A percentile compares a stretch with the other conserved stretches of the same genome.
phyloP scores from a whole-genome alignment of 2,888 invertebrate genomes.

The Blera fallax region DNA sequence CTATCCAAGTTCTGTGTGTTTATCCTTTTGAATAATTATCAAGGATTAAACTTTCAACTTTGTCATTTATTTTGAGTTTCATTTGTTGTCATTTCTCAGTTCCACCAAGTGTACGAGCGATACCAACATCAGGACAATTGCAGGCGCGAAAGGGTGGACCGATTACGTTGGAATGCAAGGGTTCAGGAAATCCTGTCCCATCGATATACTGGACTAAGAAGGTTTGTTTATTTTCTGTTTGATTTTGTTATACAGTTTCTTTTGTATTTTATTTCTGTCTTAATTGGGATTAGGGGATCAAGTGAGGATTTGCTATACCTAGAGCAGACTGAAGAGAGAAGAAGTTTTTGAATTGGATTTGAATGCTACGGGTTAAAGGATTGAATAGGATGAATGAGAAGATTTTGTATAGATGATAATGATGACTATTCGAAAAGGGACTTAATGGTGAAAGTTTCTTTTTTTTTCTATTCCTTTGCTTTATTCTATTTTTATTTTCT shows the following conservation, averaged over 20 bases:
- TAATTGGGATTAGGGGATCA: constrained; percentile 70
- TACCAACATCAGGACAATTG: constrained; percentile 86
- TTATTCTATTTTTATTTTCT: constrained; percentile 1
- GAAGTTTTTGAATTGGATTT: constrained; percentile 60
- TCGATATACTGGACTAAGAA: constrained; percentile 86
- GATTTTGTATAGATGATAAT: constrained; percentile 40
- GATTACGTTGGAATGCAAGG: constrained; percentile 87
- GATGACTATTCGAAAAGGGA: constrained; percentile 27
- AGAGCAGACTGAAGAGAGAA: not conserved
- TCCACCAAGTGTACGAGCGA: constrained; percentile 86
- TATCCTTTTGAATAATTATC: constrained; percentile 72
- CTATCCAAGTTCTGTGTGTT: constrained; percentile 58
- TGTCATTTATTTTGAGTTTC: constrained; percentile 66
- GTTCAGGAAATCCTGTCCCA: constrained; percentile 88
- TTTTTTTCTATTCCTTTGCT: constrained; percentile 3
- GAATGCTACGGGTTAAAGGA: constrained; percentile 61
- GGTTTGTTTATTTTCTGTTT: constrained; percentile 74
- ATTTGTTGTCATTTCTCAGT: constrained; percentile 80
- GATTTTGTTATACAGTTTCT: constrained; percentile 14
- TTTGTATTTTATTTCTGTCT: constrained; percentile 45
- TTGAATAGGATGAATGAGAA: constrained; percentile 51
- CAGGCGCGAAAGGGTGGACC: constrained; percentile 87
- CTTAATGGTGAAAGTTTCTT: constrained; percentile 43
- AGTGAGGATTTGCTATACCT: constrained; percentile 43
- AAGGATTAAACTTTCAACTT: constrained; percentile 71